Evolutionary conservation across 2,888 invertebrate species (phyloP), one percentile per base, ranked within the genome.

Genomic region (Cynaeus angustus): DNA sequence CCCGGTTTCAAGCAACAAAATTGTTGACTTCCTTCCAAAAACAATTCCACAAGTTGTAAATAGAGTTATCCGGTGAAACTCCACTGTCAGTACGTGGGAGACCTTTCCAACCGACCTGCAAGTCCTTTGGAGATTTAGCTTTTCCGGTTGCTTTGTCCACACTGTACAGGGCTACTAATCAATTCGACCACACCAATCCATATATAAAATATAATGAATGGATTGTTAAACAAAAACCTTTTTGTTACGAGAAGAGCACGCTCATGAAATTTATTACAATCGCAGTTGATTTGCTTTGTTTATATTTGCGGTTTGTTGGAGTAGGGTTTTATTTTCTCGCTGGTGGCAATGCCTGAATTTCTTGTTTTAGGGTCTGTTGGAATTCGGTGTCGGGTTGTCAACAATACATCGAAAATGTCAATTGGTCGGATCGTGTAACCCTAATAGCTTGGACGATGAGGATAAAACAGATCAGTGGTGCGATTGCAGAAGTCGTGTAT

Each of bases 31-130:
- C 55, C 56, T 53, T 65, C 43, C 43, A 69, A 58, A 65, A 69
- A 69, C 69, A 65, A 33, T 69, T 65, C 65, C 30, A 43, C 65
- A 58, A 65, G 65, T 65, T 69, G 69, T 59, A 65, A 69, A 69
- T 69, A 65, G 58, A 65, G 59, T 69, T 69, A 68, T 68, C 68
- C 58, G 65, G 50, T 33, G 50, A 37, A 59, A 58, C 50, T 38
- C 43, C 14, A 10, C 10, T 67, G 37, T 56, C 43, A 12, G 62
- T 45, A 68, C 41, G 64, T 69, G 69, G 37, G 43, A 52, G 43
- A n/a, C 66, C 52, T 48, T 48, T 66, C 41, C 26, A 41, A 28
- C 26, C 30, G 12, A 4, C 48, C 37, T 10, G 66, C 26, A 41
- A 58, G 55, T 61, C 53, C 52, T 52, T 55, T 50, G 13, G 55